phyloP scores from a whole-genome alignment of 2,888 invertebrate species.

The Elgonia sp. region DNA sequence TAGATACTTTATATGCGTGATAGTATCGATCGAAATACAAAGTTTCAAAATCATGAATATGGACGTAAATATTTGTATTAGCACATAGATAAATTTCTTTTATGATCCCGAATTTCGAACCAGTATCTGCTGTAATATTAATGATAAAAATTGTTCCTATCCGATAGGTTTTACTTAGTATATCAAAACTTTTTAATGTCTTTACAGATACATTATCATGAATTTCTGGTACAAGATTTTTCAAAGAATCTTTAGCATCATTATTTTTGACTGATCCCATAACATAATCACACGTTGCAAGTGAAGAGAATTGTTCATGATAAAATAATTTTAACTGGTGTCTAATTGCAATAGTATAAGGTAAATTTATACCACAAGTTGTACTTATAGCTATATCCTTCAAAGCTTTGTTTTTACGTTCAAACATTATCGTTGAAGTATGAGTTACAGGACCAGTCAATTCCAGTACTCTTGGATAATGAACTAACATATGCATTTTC shows the following conservation, averaged over 20 bases:
- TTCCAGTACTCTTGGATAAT: conserved; percentile 52
- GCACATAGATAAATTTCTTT: neutral
- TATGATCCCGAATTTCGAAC: neutral
- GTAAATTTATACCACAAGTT: conserved; percentile 15
- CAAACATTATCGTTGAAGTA: conserved; percentile 54
- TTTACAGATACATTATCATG: neutral
- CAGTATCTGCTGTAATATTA: neutral
- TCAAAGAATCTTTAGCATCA: neutral
- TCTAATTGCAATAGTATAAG: conserved; percentile 26
- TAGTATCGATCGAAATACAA: no score
- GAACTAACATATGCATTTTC: conserved; percentile 53
- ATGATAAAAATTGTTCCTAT: neutral
- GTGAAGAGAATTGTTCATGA: neutral
- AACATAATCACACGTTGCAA: neutral
- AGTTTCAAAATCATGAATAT: no score
- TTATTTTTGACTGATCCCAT: conserved; percentile 18
- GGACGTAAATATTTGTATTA: neutral
- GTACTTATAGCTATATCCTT: conserved; percentile 29
- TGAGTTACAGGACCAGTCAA: conserved; percentile 58
- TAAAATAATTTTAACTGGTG: conserved; percentile 35
- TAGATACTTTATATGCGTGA: no score
- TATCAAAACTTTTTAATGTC: neutral
- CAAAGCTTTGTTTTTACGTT: conserved; percentile 48
- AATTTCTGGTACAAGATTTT: neutral
- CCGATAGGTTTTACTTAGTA: neutral